Evolutionary conservation across 2,113 vertebrate genomes (phyloP).

Genomic region (Crotalus horridus): DNA sequence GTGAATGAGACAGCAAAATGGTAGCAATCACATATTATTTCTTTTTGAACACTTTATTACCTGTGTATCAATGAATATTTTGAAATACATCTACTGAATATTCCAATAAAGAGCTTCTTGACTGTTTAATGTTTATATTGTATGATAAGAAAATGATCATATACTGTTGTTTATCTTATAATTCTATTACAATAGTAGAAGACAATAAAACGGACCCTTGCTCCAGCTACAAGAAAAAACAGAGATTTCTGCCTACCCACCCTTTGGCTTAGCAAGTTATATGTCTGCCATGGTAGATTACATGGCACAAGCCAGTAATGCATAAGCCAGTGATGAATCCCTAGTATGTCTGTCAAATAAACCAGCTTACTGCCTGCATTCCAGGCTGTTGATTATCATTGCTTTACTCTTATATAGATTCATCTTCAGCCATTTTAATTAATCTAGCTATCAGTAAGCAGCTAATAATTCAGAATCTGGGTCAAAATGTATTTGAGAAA

Average conservation of each 20-base stretch:
- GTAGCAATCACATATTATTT: background rate
- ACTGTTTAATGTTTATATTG: background rate
- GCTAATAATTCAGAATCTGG: background rate
- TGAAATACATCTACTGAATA: background rate
- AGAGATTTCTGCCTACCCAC: background rate
- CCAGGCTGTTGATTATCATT: background rate
- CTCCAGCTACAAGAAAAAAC: background rate
- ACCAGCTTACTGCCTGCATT: background rate
- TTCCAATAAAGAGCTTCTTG: background rate
- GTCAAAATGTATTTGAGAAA: background rate
- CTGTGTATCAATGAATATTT: background rate
- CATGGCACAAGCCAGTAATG: background rate
- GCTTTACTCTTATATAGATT: background rate
- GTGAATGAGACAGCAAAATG: background rate
- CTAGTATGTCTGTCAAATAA: background rate
- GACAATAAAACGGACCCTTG: background rate
- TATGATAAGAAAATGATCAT: too few relatives aligned
- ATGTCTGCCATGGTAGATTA: background rate
- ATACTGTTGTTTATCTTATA: background rate
- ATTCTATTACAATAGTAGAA: background rate
- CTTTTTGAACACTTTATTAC: background rate
- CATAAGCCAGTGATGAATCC: background rate
- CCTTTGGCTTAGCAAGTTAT: background rate
- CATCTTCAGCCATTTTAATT: background rate
- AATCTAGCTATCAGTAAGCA: background rate